Conservation (phyloP, 2,888 invertebrate genomes). For the Drosophila mimetica region DNA sequence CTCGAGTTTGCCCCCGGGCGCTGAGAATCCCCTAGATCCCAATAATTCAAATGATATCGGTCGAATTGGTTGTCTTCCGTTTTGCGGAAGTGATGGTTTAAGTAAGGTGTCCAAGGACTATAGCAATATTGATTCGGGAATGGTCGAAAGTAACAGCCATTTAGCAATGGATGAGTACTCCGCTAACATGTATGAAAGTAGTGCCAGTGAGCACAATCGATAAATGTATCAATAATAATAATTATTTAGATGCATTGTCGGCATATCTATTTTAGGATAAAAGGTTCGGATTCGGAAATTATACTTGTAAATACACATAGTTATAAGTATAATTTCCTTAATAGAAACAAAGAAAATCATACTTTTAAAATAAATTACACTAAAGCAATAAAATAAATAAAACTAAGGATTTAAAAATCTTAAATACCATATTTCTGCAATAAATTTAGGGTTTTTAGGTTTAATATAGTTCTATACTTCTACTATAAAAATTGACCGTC, state of each 20-base stretch:
- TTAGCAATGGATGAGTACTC: slow-evolving; percentile 55
- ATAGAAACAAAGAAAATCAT: slow-evolving; percentile 5
- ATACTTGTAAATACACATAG: slow-evolving; percentile 40
- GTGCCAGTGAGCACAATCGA: slow-evolving; percentile 39
- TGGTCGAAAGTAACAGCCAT: slow-evolving; percentile 48
- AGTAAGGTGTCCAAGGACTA: slow-evolving; percentile 49
- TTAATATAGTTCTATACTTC: too few relatives aligned
- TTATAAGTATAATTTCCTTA: slow-evolving; percentile 30
- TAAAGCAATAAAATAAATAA: slow-evolving; percentile 12
- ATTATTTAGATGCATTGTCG: slow-evolving; percentile 57
- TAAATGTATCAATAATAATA: slow-evolving; percentile 5
- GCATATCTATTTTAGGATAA: slow-evolving; percentile 9
- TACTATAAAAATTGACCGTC: too few relatives aligned
- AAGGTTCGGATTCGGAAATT: slow-evolving; percentile 39
- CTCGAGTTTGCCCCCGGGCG: slow-evolving; percentile 36
- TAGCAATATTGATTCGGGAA: slow-evolving; percentile 41
- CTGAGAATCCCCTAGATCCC: slow-evolving; percentile 43
- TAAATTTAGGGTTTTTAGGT: too few relatives aligned
- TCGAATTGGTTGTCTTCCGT: slow-evolving; percentile 57
- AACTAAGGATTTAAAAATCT: too few relatives aligned
- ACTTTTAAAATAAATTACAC: slow-evolving; percentile 11
- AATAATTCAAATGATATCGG: slow-evolving; percentile 47
- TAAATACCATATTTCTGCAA: too few relatives aligned
- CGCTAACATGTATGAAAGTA: slow-evolving; percentile 54
- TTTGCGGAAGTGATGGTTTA: slow-evolving; percentile 53